Conservation (phyloP, 2,797 vertebrate species). For the Eupleurogrammus muticus region DNA sequence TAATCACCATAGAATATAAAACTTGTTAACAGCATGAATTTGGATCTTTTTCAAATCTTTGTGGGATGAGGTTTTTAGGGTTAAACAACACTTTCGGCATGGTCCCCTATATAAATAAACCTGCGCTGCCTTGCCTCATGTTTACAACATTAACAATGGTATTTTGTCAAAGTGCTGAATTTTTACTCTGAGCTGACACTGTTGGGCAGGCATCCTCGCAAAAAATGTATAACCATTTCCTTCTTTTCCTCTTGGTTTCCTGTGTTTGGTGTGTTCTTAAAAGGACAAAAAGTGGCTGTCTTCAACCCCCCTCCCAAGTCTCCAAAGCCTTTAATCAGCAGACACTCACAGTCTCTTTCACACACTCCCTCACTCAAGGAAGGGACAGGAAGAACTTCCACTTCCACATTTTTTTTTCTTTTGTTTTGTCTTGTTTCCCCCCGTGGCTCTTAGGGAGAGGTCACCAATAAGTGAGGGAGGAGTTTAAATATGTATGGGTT, state of each 20-base stretch:
- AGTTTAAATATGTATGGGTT: background rate
- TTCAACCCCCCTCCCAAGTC: conserved; percentile 14
- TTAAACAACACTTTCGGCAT: too few species aligned
- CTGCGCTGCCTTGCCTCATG: conserved; percentile 5
- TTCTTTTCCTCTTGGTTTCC: conserved; percentile 52
- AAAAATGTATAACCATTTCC: conserved; percentile 60
- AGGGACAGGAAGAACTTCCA: conserved; percentile 39
- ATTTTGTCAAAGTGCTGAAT: conserved; percentile 51
- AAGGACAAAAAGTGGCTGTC: conserved; percentile 22
- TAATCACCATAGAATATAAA: too few species aligned
- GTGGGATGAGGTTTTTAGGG: too few species aligned
- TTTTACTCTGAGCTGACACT: conserved; percentile 32
- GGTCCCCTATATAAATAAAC: too few species aligned
- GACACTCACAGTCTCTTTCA: conserved; percentile 30
- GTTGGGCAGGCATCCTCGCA: conserved; percentile 30
- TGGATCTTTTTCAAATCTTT: too few species aligned
- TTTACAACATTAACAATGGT: conserved; percentile 44
- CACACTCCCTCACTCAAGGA: conserved; percentile 2
- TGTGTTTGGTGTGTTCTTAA: conserved; percentile 59
- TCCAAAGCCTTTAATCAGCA: conserved; percentile 30
- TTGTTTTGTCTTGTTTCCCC: conserved; percentile 55
- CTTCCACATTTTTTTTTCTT: conserved; percentile 54
- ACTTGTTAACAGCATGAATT: too few species aligned
- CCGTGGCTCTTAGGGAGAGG: conserved; percentile 24
- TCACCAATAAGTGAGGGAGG: conserved; percentile 60